Conservation (phyloP, 1,140 invertebrate species). For the Hesperophylax magnus region DNA sequence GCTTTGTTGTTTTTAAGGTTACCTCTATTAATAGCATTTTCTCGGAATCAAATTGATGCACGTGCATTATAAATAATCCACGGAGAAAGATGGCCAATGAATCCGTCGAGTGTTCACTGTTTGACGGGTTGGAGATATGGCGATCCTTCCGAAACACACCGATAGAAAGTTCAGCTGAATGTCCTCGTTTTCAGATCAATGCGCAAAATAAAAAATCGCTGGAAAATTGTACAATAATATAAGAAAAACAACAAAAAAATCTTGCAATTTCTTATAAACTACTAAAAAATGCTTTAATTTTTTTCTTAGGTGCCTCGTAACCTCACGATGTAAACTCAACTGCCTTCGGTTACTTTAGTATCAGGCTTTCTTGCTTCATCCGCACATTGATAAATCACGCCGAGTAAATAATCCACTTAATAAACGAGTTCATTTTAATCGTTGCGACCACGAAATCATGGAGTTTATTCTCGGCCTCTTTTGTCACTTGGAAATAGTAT, state of each 20-base stretch:
- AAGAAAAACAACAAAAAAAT: not conserved
- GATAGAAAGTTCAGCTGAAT: constrained; percentile 12
- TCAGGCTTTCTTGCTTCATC: constrained; percentile 23
- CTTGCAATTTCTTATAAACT: not conserved
- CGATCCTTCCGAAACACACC: not conserved
- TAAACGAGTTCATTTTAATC: not conserved
- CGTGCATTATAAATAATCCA: constrained; percentile 28
- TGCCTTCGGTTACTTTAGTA: not conserved
- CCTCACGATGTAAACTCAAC: not conserved
- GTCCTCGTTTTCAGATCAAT: not conserved
- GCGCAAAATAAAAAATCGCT: not conserved
- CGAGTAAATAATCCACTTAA: constrained; percentile 14
- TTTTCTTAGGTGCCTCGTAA: constrained; percentile 4
- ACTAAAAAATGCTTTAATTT: not conserved
- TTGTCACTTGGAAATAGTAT: constrained; percentile 4
- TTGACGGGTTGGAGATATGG: not conserved
- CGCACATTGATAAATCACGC: constrained; percentile 8
- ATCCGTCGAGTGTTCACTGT: not conserved
- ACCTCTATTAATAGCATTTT: constrained; percentile 26
- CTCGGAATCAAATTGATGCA: constrained; percentile 28
- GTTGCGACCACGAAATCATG: not conserved
- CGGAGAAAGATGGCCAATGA: not conserved
- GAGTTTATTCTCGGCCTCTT: not conserved
- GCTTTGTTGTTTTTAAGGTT: constrained; percentile 41
- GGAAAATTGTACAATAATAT: not conserved